phyloP scores from a whole-genome alignment of 2,797 vertebrate genomes.

The Phoebastria nigripes region DNA sequence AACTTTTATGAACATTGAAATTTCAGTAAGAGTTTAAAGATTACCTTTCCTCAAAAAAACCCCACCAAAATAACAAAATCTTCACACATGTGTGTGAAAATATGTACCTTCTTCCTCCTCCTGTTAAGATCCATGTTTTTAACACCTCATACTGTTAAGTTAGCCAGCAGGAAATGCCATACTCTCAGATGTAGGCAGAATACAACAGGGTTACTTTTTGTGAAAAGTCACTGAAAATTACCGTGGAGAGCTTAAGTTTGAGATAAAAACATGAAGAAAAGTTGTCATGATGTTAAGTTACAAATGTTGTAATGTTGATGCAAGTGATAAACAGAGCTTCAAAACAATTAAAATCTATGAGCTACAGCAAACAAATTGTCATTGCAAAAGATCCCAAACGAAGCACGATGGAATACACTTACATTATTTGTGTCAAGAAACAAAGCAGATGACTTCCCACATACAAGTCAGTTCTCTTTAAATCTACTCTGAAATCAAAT shows the following conservation, averaged over 20 bases:
- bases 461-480: background rate
- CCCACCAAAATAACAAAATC: background rate
- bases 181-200: background rate
- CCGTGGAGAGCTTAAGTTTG: fast-evolving
- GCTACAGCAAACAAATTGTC: background rate
- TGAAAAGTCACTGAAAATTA: background rate
- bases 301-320: background rate
- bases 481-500: background rate
- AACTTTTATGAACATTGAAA: background rate
- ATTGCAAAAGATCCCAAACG: background rate
- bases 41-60: background rate
- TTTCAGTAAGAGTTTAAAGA: background rate
- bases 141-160: background rate
- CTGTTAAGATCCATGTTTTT: background rate
- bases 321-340: background rate
- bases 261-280: background rate
- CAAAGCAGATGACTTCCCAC: background rate
- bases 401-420: background rate
- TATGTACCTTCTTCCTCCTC: background rate
- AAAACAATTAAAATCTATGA: background rate
- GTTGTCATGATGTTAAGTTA: background rate
- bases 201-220: background rate
- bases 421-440: background rate
- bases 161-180: background rate
- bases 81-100: background rate